Conservation (phyloP, 1,140 invertebrate genomes). For the Caenorhabditis inopinata region DNA sequence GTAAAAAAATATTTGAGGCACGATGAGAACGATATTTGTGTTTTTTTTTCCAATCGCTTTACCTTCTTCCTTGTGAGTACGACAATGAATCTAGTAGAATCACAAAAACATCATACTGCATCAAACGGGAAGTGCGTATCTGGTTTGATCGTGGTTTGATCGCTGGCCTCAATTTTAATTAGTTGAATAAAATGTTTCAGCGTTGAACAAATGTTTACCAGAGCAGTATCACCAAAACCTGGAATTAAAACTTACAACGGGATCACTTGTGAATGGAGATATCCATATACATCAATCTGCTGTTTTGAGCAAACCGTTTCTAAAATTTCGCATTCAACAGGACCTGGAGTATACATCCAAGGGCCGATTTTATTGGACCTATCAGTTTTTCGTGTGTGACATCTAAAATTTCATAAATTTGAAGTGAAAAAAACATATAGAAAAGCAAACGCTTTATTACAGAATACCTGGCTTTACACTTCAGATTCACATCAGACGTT, state of each 20-base stretch:
- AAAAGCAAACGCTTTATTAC: too few species aligned
- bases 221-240: too few species aligned
- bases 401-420: neutral
- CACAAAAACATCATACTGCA: neutral
- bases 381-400: conserved; percentile 3
- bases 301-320: conserved; percentile 27
- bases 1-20: too few species aligned
- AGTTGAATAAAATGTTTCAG: too few species aligned
- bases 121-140: neutral
- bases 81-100: neutral
- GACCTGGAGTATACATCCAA: neutral
- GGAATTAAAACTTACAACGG: conserved; percentile 2
- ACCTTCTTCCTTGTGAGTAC: neutral
- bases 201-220: too few species aligned
- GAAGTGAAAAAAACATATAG: neutral
- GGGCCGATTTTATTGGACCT: neutral
- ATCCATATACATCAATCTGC: neutral
- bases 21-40: too few species aligned
- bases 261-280: conserved; percentile 31
- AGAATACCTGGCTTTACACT: neutral
- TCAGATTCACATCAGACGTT: neutral
- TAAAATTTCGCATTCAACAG: conserved; percentile 35
- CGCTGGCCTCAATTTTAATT: neutral
- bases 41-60: too few species aligned
- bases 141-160: conserved; percentile 8